Evolutionary conservation across 2,113 vertebrate species (phyloP).

Genomic region (Corapipo altera): DNA sequence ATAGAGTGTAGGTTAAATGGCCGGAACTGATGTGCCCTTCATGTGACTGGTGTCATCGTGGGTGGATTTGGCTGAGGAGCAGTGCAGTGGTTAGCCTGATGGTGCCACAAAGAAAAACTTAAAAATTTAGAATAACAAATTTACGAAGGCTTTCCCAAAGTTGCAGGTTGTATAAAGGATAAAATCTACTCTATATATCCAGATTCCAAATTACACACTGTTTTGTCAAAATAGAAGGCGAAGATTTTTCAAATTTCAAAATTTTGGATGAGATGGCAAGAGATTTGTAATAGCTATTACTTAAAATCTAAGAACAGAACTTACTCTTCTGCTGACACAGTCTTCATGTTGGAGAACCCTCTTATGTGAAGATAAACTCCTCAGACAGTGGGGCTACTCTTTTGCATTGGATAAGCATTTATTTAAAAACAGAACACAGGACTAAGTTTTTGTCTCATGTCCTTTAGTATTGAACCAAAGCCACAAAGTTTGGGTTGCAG

Average conservation of each 20-base stretch:
- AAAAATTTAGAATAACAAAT: neutral
- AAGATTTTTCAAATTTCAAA: neutral
- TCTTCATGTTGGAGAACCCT: neutral
- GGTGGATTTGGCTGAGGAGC: neutral
- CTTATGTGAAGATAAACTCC: neutral
- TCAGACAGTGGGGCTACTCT: neutral
- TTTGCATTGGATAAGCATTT: neutral
- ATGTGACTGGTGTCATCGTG: rapidly evolving
- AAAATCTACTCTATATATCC: neutral
- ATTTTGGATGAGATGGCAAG: neutral
- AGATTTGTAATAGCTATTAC: neutral
- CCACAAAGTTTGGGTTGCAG: neutral
- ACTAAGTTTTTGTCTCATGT: neutral
- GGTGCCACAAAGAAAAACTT: neutral
- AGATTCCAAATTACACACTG: neutral
- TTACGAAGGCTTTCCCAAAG: neutral
- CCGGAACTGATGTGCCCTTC: neutral
- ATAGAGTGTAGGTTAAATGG: neutral
- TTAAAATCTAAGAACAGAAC: neutral
- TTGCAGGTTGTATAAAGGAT: neutral
- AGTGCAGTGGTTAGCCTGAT: neutral
- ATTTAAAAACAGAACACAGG: neutral
- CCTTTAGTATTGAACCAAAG: neutral
- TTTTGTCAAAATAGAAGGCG: neutral
- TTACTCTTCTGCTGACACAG: neutral